Evolutionary conservation across 2,797 vertebrate species (phyloP).

Genomic region (Lepidocolaptes lacrymiger): DNA sequence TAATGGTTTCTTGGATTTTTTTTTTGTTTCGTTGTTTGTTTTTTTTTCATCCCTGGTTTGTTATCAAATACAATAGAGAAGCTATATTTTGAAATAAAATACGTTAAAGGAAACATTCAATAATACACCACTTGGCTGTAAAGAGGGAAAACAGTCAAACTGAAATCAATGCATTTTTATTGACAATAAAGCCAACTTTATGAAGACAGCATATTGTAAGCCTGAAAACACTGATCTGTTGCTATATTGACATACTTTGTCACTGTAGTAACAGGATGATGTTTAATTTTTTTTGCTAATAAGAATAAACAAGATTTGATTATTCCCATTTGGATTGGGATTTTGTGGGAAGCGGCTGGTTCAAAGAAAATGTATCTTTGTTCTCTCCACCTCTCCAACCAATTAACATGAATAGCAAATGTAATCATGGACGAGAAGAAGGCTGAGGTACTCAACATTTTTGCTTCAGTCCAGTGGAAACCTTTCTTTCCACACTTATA

Average conservation of each 20-base stretch:
- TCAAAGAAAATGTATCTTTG: neutral
- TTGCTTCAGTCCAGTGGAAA: neutral
- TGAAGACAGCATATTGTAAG: neutral
- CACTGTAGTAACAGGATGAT: neutral
- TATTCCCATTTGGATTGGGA: neutral
- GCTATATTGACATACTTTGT: neutral
- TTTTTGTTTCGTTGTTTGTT: neutral
- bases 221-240: neutral
- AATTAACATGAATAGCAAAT: neutral
- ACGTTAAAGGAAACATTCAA: neutral
- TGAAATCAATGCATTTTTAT: neutral
- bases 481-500: neutral
- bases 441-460: neutral
- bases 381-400: accelerated
- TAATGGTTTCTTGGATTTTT: neutral
- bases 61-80: neutral
- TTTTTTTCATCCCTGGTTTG: neutral
- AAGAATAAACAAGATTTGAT: neutral
- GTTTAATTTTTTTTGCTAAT: neutral
- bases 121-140: neutral
- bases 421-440: neutral
- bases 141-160: neutral
- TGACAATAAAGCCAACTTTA: neutral
- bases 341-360: accelerated
- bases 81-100: neutral